These are phyloP conservation scores for Drosophila seguyi DNA, from an alignment of 1,140 invertebrate species.

Conservation along the genomic window DNA sequence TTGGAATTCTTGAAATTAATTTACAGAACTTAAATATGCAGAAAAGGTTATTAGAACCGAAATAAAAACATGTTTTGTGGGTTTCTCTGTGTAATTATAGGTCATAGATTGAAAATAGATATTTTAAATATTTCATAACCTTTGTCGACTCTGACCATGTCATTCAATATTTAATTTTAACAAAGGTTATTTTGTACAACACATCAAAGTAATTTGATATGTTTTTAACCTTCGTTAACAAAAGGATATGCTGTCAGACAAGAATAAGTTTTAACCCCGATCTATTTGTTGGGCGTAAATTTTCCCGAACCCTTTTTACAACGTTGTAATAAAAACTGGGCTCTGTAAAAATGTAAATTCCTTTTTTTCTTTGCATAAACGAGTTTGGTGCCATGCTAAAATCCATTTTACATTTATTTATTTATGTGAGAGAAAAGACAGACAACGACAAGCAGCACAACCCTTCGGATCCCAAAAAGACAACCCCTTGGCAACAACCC, in stretches of 20 bases:
- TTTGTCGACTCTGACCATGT: neutral
- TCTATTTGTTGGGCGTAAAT: neutral
- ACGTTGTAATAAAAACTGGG: conserved; percentile 8
- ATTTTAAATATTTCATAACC: too few relatives aligned
- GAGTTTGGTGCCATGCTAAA: conserved; percentile 6
- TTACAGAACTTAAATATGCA: too few relatives aligned
- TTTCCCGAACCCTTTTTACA: neutral
- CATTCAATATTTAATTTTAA: neutral
- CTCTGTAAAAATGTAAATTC: conserved; percentile 25
- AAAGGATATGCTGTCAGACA: neutral
- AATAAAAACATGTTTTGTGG: too few relatives aligned
- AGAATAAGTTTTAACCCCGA: neutral
- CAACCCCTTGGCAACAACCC: conserved; percentile 41
- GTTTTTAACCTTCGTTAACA: neutral
- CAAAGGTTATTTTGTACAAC: neutral
- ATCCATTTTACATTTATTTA: conserved; percentile 38
- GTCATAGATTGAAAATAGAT: too few relatives aligned
- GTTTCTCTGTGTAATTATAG: too few relatives aligned
- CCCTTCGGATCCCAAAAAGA: conserved; percentile 15
- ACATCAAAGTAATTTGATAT: conserved; percentile 3
- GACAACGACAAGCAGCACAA: conserved; percentile 10
- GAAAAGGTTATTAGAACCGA: too few relatives aligned
- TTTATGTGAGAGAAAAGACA: conserved; percentile 11
- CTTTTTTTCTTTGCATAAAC: conserved; percentile 28
- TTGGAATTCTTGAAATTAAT: too few relatives aligned